Evolutionary conservation across 2,113 vertebrate species (phyloP).

Genomic region (Epinephelus fuscoguttatus): DNA sequence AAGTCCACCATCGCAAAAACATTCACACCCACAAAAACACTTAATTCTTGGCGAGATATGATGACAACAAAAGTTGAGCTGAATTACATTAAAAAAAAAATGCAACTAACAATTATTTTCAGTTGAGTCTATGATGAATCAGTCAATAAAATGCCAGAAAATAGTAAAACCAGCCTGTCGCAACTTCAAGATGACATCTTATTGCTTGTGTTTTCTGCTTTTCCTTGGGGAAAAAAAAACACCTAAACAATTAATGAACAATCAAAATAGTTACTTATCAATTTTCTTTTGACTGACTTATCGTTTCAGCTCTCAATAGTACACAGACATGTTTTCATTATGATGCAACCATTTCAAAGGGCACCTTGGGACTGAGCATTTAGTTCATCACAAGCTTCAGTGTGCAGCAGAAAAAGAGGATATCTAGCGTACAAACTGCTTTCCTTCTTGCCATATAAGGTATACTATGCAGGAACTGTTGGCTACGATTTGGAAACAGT

Average conservation of each 20-base stretch:
- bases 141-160: not conserved
- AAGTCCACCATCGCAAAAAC: not conserved
- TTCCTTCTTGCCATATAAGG: not conserved
- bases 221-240: not conserved
- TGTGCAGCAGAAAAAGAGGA: no score
- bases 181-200: not conserved
- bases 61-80: not conserved
- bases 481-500: no score
- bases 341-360: not conserved
- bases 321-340: not conserved
- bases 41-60: not conserved
- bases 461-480: no score
- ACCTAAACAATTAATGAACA: not conserved
- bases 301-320: not conserved
- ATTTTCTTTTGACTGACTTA: not conserved
- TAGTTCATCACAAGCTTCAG: not conserved
- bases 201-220: not conserved
- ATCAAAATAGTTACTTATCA: not conserved
- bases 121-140: not conserved
- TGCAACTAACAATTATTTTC: not conserved
- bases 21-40: not conserved
- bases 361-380: not conserved
- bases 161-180: not conserved
- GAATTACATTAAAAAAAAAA: not conserved
- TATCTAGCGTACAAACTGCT: not conserved